Conservation (phyloP, 92 coral and sea anemone species). For the Epizoanthus ramosus region DNA sequence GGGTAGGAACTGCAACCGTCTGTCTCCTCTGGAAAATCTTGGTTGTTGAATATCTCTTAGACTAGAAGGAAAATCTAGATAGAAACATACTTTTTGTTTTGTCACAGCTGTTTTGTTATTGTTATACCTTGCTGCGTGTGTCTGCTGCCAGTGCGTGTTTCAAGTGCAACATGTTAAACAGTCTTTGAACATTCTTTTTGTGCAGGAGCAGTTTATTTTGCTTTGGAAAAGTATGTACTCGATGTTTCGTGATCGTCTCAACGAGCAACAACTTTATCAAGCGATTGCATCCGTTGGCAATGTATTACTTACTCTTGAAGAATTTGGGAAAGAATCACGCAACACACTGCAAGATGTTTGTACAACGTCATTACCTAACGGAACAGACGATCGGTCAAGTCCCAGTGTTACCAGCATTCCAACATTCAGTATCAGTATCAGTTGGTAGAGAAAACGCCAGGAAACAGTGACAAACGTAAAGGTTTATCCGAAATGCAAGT, state of each 20-base stretch:
- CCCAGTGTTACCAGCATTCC: constrained; percentile 12
- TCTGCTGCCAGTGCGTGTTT: not conserved
- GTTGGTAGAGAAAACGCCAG: constrained; percentile 28
- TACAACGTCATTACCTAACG: not conserved
- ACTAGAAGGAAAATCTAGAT: no score
- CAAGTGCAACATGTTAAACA: not conserved
- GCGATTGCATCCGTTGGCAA: constrained; percentile 96
- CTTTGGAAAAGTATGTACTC: constrained; percentile 98
- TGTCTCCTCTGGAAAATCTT: no score
- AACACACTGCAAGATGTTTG: not conserved
- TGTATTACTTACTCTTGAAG: constrained; percentile 86
- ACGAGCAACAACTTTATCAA: constrained; percentile 97
- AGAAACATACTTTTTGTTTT: no score
- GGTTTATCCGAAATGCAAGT: constrained; percentile 10
- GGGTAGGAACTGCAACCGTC: no score
- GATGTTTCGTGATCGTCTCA: constrained; percentile 89
- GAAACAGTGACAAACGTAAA: constrained; percentile 23
- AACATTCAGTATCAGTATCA: not conserved
- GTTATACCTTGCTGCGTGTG: no score
- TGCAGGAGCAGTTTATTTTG: constrained; percentile 88
- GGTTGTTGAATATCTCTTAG: no score
- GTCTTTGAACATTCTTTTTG: not conserved
- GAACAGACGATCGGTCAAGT: not conserved
- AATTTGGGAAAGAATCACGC: constrained; percentile 64
- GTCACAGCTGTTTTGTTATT: no score